Conservation (phyloP, 1,140 invertebrate genomes). For the Steinernema khuongi region DNA sequence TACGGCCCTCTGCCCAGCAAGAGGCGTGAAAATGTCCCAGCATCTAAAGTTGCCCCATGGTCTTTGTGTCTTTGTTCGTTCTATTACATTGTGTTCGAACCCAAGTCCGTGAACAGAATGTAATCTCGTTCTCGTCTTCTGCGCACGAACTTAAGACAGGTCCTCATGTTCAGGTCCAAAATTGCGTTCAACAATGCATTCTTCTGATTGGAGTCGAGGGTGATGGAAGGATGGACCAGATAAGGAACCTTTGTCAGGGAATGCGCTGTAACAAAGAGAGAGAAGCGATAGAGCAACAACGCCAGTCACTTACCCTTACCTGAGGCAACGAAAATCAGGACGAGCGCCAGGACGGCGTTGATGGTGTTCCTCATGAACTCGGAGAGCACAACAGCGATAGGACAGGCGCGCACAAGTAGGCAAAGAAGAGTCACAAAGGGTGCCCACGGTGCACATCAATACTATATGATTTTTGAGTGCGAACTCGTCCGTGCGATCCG, state of each 20-base stretch:
- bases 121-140: not conserved
- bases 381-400: constrained; percentile 1
- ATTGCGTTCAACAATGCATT: constrained; percentile 7
- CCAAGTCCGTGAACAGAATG: not conserved
- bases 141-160: not conserved
- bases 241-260: not conserved
- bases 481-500: not conserved
- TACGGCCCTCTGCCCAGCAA: not conserved
- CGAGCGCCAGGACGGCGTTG: no score
- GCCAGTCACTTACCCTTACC: no score
- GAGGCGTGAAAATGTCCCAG: not conserved
- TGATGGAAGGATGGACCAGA: not conserved
- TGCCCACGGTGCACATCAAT: not conserved
- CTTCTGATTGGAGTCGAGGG: not conserved
- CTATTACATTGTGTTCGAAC: not conserved
- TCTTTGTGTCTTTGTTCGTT: not conserved
- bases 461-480: not conserved
- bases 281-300: no score
- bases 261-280: not conserved
- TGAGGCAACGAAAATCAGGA: no score
- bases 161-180: constrained; percentile 6
- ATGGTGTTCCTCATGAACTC: no score
- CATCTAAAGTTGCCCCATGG: not conserved
- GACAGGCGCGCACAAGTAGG: not conserved
- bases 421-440: not conserved